Conservation (phyloP, 2,888 invertebrate genomes). For the Drosophila parthenogenetica region DNA sequence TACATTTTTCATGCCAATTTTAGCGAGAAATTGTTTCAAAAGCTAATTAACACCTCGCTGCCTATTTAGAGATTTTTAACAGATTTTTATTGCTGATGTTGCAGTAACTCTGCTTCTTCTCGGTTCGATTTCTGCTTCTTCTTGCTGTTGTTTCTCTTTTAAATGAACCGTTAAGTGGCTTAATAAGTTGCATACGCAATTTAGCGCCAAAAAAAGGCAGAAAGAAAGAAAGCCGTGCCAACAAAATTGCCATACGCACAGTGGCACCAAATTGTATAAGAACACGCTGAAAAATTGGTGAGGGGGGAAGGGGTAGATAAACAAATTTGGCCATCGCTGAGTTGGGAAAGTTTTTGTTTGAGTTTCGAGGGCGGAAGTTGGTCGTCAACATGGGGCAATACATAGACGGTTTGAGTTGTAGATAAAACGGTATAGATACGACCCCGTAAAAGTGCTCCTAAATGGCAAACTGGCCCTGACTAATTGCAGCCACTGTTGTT, state of each 20-base stretch:
- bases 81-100: conserved; percentile 17
- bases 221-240: conserved; percentile 42
- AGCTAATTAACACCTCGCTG: conserved; percentile 37
- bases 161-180: conserved; percentile 62
- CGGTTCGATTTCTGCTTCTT: not conserved
- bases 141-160: not conserved
- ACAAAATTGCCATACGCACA: conserved; percentile 44
- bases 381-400: conserved; percentile 14
- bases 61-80: conserved; percentile 34
- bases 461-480: conserved; percentile 48
- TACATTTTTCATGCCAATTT: conserved; percentile 9
- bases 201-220: conserved; percentile 12
- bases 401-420: conserved; percentile 27
- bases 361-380: conserved; percentile 37
- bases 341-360: conserved; percentile 43
- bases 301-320: not conserved
- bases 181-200: conserved; percentile 48
- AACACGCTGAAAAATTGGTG: not conserved
- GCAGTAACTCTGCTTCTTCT: conserved; percentile 1
- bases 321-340: conserved; percentile 6
- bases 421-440: conserved; percentile 30
- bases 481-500: conserved; percentile 49
- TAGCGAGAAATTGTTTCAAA: not conserved
- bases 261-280: not conserved
- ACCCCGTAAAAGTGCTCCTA: conserved; percentile 38